Base-by-base conservation (phyloP, 1,140 invertebrate genomes). In the Anthonomus grandis region DNA sequence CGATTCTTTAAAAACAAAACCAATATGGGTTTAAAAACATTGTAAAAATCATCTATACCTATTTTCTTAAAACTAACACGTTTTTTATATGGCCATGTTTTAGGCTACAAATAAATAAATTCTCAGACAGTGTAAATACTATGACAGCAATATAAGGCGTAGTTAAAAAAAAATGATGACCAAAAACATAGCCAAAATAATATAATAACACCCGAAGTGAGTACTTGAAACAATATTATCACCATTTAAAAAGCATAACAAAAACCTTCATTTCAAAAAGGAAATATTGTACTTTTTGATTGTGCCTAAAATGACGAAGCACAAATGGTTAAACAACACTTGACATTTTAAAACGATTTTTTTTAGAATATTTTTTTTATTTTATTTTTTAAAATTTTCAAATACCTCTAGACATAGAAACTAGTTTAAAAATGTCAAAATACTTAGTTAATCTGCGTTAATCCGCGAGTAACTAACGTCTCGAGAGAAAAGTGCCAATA, bases 331-430 rank as follows among this genome's bases (percentile, higher is more conserved):
- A 48, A 31, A 31, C 37, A 48, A 34, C 42, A 24, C 27, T 48
- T 22, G 46, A 48, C 46, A 48, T 21, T n/a, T 24, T 45, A 45
- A 45, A 45, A 45, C 21, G 21, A n/a, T 15, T 38, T 48, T 48
- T 48, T 48, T 50, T 50, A 50, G 48, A 50, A 50, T 50, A 50
- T 50, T 23, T 36, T 50, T 13, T 37, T 15, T 50, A 15, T 36
- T 50, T 36, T 37, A 9, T 21, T 45, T 45, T 19, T 17, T 25
- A 36, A n/a, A n/a, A n/a, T n/a, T n/a, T n/a, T n/a, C n/a, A n/a
- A n/a, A n/a, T n/a, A n/a, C n/a, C n/a, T 15, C 48, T 50, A 50
- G 25, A 50, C 34, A 50, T 38, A 50, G 46, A 48, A 50, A 50
- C 48, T 50, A 50, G 15, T n/a, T 50, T 45, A 25, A 45, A 25